These are phyloP conservation scores for Heterotilapia buettikoferi DNA, from an alignment of 2,113 vertebrate genomes.

Conservation along the genomic window DNA sequence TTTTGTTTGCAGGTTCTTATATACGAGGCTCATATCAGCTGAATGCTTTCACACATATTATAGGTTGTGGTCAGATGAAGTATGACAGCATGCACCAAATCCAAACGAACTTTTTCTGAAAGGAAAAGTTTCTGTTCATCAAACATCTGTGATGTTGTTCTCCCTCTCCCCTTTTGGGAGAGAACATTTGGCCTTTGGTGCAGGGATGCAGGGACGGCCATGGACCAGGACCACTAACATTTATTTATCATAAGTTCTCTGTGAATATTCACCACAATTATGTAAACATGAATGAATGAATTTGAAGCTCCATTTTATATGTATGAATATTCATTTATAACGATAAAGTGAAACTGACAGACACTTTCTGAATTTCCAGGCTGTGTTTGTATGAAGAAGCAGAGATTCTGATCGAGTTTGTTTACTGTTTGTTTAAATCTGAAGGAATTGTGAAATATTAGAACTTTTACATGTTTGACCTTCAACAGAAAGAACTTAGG, in stretches of 20 bases:
- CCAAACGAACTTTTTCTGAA: background rate
- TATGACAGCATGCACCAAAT: fast-evolving
- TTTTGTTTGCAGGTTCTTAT: background rate
- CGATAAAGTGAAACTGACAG: background rate
- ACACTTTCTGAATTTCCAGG: background rate
- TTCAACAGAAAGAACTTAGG: background rate
- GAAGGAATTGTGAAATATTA: background rate
- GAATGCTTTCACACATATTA: background rate
- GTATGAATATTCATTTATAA: background rate
- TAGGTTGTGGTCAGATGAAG: background rate
- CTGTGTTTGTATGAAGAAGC: background rate
- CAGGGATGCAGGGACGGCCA: background rate
- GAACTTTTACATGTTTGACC: background rate
- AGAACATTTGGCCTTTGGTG: background rate
- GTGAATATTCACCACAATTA: background rate
- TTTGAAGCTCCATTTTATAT: background rate
- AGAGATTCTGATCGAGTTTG: background rate
- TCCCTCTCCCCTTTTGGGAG: background rate
- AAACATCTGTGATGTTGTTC: background rate
- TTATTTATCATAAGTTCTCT: background rate
- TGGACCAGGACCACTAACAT: background rate
- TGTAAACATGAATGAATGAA: background rate
- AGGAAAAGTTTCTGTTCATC: background rate
- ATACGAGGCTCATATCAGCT: background rate
- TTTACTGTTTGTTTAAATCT: background rate